phyloP scores from a whole-genome alignment of 1,140 invertebrate species.

The Scaptomyza hsui region DNA sequence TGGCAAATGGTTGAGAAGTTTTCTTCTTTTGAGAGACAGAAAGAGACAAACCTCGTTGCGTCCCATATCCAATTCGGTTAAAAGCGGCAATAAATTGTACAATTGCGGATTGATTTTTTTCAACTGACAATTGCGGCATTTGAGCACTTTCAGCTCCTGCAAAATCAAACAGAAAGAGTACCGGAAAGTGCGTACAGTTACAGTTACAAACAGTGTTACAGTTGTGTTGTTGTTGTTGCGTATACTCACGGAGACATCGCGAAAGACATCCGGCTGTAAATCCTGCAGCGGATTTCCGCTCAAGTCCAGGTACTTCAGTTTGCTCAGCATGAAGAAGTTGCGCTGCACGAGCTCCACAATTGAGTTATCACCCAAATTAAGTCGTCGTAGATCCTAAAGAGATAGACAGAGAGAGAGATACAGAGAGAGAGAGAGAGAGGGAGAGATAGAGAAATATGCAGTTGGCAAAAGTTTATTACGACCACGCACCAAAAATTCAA shows the following conservation, averaged over 20 bases:
- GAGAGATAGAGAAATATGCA: conserved; percentile 21
- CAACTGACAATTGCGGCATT: conserved; percentile 88
- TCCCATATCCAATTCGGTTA: conserved; percentile 90
- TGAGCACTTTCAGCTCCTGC: conserved; percentile 88
- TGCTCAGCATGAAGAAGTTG: conserved; percentile 87
- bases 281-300: conserved; percentile 89
- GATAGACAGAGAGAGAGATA: no score
- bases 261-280: conserved; percentile 90
- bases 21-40: background rate
- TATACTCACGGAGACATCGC: conserved; percentile 87
- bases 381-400: conserved; percentile 86
- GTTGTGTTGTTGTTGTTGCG: conserved; percentile 10
- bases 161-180: conserved; percentile 42
- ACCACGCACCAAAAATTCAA: conserved; percentile 45
- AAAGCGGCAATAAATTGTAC: conserved; percentile 89
- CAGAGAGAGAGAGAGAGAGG: no score
- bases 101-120: conserved; percentile 90
- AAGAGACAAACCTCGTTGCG: conserved; percentile 86
- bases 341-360: conserved; percentile 88
- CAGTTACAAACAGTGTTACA: background rate
- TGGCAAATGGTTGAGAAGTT: conserved; percentile 45
- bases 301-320: conserved; percentile 89
- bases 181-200: conserved; percentile 18
- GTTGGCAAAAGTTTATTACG: conserved; percentile 61
- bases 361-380: conserved; percentile 89